phyloP scores from a whole-genome alignment of 2,113 vertebrate species.

The Agelaius tricolor region DNA sequence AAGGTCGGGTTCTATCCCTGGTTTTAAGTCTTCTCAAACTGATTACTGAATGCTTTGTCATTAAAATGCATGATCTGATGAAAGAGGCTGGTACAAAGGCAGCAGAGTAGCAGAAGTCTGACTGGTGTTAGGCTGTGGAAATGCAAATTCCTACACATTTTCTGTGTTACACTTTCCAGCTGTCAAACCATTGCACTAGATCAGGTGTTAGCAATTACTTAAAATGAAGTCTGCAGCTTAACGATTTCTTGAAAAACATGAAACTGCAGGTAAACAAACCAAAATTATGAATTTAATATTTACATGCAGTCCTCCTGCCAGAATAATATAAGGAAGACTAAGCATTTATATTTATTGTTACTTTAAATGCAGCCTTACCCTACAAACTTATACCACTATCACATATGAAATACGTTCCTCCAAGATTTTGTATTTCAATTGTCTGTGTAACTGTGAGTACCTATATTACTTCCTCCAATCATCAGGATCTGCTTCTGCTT shows the following conservation, averaged over 20 bases:
- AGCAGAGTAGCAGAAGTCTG: not conserved
- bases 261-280: not conserved
- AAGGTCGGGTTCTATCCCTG: not conserved
- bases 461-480: not conserved
- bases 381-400: not conserved
- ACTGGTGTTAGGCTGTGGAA: not conserved
- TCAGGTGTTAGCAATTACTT: not conserved
- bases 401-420: accelerated
- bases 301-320: not conserved
- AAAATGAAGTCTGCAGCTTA: not conserved
- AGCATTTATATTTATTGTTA: not conserved
- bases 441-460: not conserved
- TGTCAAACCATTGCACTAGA: not conserved
- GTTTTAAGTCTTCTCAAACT: not conserved
- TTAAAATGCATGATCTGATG: not conserved
- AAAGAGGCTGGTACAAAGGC: not conserved
- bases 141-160: not conserved
- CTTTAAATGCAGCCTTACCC: not conserved
- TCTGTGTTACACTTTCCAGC: not conserved
- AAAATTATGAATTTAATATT: not conserved
- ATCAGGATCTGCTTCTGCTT: not conserved
- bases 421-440: not conserved
- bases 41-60: not conserved
- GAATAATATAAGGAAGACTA: not conserved
- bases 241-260: not conserved